Evolutionary conservation across 2,113 vertebrate species (phyloP).

Genomic region (Sorex araneus): DNA sequence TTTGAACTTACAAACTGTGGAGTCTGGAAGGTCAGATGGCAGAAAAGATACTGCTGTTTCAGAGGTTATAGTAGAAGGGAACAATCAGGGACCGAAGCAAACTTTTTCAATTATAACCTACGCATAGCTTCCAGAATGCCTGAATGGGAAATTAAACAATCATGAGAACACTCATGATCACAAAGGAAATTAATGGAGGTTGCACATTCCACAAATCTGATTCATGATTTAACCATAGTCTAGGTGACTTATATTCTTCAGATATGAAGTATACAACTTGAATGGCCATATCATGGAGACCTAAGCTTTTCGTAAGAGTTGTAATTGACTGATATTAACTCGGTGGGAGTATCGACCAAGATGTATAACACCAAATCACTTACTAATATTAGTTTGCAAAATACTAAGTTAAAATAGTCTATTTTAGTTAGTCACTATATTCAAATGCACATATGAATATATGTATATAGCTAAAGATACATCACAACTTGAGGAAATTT

Average conservation of each 20-base stretch:
- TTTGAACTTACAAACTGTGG: background rate
- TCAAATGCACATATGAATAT: background rate
- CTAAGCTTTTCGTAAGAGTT: background rate
- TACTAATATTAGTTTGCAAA: constrained; percentile 20
- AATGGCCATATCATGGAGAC: background rate
- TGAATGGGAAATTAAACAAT: background rate
- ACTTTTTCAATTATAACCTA: background rate
- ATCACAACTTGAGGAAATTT: background rate
- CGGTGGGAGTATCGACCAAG: background rate
- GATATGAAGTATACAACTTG: background rate
- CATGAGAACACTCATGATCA: background rate
- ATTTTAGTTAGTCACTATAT: background rate
- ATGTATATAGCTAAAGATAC: background rate
- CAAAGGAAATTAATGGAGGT: background rate
- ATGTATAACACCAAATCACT: constrained; percentile 15
- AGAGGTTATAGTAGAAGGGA: background rate
- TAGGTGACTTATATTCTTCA: background rate
- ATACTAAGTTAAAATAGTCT: background rate
- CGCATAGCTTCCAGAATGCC: background rate
- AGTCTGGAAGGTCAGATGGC: background rate
- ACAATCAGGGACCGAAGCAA: background rate
- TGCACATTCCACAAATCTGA: background rate
- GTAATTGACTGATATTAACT: background rate
- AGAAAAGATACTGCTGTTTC: background rate
- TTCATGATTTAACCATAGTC: background rate